Conservation (phyloP, 2,113 vertebrate genomes). For the Psittacara wagleri region DNA sequence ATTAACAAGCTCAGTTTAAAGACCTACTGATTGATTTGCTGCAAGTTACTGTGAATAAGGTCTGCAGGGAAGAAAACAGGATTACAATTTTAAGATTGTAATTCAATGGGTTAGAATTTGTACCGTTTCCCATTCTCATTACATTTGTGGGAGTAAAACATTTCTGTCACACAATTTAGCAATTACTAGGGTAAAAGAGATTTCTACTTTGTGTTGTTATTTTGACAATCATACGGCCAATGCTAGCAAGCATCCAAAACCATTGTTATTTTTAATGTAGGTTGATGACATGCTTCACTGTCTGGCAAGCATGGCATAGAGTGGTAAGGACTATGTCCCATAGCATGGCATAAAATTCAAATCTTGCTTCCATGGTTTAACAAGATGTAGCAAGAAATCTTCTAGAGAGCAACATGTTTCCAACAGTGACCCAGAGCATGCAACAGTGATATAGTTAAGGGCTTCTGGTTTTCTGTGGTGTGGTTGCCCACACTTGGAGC, state of each 20-base stretch:
- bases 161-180: not conserved
- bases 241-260: not conserved
- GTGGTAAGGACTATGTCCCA: not conserved
- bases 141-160: slow-evolving; percentile 4
- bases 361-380: not conserved
- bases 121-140: slow-evolving; percentile 14
- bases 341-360: not conserved
- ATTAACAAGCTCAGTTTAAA: not conserved
- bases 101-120: not conserved
- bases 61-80: slow-evolving; percentile 15
- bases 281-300: not conserved
- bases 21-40: not conserved
- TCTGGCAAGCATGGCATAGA: not conserved
- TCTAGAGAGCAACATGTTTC: not conserved
- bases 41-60: not conserved
- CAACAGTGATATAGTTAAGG: rapidly evolving
- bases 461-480: not conserved
- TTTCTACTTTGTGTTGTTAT: not conserved
- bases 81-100: not conserved
- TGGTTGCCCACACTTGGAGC: not conserved
- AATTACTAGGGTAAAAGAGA: not conserved
- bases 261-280: not conserved
- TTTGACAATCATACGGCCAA: not conserved
- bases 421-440: rapidly evolving
- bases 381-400: not conserved